Evolutionary conservation across 2,888 invertebrate species (phyloP), one percentile per base, ranked within the genome.

Genomic region (Heteromurus nitidus): DNA sequence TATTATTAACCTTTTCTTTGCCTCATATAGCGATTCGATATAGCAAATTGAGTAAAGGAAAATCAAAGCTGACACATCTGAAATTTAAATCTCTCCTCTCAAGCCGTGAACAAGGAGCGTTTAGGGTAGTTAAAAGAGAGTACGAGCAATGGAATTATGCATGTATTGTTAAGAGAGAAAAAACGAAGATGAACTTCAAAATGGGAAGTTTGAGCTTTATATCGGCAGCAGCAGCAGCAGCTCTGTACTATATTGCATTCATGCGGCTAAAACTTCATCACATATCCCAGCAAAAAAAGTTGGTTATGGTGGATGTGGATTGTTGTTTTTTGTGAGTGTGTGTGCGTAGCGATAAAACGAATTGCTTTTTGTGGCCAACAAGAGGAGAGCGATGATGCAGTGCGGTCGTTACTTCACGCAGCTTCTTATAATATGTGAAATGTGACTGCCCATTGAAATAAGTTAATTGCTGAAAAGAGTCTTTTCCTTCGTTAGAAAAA

Each of bases 371-470:
- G 60, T 60, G 11, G 24, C 36, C 20, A 24, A 28, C 13, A 26
- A 55, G 24, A 53, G 58, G 28, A 24, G 58, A 42, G 62, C 79
- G 79, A 62, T 75, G 60, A 69, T 69, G 53, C 55, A 44, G 31
- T 55, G 65, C 47, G 58, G 62, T 67, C 44, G 55, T 67, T 74
- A 64, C 30, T 69, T 77, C 60, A 69, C 73, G 73, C 72, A 64
- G 73, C 69, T 73, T 79, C 72, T 69, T 77, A 62, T 55, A 62
- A 74, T 76, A 60, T 64, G 68, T 80, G 81, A 75, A 65, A 75
- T 75, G 74, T 75, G 74, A 75, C 74, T 75, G 65, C 65, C 65
- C 74, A 75, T 65, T 75, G 74, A 74, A 74, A 74, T 74, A 65
- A 74, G 74, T 74, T 74, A 74, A 74, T 74, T 74, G 74, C 74